Conservation (phyloP, 2,888 invertebrate genomes). For the Trachelus troglodyta region DNA sequence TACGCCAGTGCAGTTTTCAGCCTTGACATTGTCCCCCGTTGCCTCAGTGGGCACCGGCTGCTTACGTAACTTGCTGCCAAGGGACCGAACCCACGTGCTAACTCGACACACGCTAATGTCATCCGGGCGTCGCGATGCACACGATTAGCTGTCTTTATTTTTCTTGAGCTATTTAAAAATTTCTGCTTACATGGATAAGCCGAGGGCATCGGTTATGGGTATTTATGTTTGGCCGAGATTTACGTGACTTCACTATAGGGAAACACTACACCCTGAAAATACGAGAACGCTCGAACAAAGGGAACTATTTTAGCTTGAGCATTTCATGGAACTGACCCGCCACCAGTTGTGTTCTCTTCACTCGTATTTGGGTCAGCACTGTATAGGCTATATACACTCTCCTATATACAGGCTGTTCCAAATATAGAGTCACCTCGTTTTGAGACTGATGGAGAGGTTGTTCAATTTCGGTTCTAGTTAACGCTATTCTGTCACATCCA, state of each 20-base stretch:
- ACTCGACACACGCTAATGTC: conserved; percentile 4
- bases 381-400: conserved; percentile 12
- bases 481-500: not conserved
- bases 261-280: not conserved
- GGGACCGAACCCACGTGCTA: conserved; percentile 33
- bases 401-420: conserved; percentile 38
- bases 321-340: conserved; percentile 47
- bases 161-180: not conserved
- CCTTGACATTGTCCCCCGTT: conserved; percentile 51
- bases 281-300: conserved; percentile 36
- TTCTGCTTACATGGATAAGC: not conserved
- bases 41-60: conserved; percentile 16
- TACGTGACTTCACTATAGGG: not conserved
- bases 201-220: not conserved
- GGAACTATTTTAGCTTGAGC: conserved; percentile 40
- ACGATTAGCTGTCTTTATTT: not conserved
- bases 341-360: conserved; percentile 26
- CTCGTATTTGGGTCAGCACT: conserved; percentile 50
- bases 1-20: conserved; percentile 26
- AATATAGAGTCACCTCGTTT: conserved; percentile 33
- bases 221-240: not conserved
- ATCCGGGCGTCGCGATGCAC: conserved; percentile 7
- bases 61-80: conserved; percentile 40
- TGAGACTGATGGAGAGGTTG: not conserved
- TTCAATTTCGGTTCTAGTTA: not conserved